These are phyloP conservation scores for Nasua narica DNA, from an alignment of 2,797 vertebrate genomes.

Conservation along the genomic window DNA sequence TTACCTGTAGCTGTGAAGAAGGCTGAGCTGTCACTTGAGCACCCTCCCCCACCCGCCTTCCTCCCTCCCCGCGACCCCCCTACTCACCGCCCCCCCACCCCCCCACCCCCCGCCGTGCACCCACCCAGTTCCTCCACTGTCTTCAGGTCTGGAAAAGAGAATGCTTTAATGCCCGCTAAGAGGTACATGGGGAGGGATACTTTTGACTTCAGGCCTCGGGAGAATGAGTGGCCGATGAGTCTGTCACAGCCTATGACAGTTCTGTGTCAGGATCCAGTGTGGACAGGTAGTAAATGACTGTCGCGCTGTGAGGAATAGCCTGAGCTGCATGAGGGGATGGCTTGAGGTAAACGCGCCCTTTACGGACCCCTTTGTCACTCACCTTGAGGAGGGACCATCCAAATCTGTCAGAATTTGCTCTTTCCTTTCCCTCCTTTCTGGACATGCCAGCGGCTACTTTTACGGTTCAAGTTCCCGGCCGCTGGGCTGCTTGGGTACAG, in stretches of 20 bases:
- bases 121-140: background rate
- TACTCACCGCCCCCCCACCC: no score
- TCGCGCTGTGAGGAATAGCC: background rate
- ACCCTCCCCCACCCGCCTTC: background rate
- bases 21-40: background rate
- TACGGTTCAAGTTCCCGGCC: background rate
- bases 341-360: background rate
- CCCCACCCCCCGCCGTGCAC: background rate
- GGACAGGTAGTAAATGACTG: conserved; percentile 25
- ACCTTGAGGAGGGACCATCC: background rate
- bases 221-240: background rate
- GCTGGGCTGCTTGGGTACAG: background rate
- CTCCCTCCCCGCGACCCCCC: background rate
- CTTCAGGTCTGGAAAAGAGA: background rate
- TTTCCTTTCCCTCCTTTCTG: background rate
- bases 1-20: background rate
- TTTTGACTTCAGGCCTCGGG: background rate
- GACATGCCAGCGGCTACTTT: background rate
- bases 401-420: background rate
- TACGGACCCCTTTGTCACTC: background rate
- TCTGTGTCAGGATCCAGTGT: background rate
- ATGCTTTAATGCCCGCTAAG: background rate
- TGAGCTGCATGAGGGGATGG: background rate
- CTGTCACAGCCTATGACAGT: background rate
- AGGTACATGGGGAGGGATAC: background rate